Conservation (phyloP, 2,113 vertebrate species). For the Myrmophylax atrothorax region DNA sequence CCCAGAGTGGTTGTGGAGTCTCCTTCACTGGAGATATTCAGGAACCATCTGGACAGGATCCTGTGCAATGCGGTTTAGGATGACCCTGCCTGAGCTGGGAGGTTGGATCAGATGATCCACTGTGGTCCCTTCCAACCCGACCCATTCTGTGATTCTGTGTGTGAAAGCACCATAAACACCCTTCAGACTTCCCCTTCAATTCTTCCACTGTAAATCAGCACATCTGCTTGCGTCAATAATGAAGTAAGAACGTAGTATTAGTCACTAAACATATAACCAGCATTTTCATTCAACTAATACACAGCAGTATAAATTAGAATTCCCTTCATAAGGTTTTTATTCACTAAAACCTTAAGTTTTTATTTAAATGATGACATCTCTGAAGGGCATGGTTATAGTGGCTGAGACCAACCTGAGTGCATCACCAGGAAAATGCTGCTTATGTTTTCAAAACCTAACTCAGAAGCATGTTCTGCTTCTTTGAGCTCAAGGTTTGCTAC, state of each 20-base stretch:
- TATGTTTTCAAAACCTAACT: neutral
- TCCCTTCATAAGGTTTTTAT: neutral
- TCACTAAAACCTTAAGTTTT: neutral
- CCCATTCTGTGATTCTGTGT: neutral
- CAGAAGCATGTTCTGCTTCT: neutral
- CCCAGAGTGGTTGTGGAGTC: neutral
- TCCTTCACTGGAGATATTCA: neutral
- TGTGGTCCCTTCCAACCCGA: neutral
- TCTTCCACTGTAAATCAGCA: neutral
- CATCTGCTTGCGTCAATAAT: neutral
- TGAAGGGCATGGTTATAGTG: neutral
- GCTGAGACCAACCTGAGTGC: neutral
- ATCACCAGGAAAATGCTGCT: neutral
- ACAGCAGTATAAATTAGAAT: neutral
- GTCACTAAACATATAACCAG: neutral
- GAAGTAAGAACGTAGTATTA: neutral
- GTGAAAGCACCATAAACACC: neutral
- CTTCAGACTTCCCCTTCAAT: neutral
- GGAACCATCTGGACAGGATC: neutral
- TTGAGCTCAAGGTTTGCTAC: neutral
- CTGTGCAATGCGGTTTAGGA: neutral
- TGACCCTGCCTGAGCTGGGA: fast-evolving
- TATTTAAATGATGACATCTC: neutral
- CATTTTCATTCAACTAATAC: neutral
- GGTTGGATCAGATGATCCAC: neutral